Percentiles rank a stretch among this genome's conserved stretches.
Evolutionary conservation across 1,140 invertebrate genomes (phyloP).

Genomic region (Stegodyphus dumicola): DNA sequence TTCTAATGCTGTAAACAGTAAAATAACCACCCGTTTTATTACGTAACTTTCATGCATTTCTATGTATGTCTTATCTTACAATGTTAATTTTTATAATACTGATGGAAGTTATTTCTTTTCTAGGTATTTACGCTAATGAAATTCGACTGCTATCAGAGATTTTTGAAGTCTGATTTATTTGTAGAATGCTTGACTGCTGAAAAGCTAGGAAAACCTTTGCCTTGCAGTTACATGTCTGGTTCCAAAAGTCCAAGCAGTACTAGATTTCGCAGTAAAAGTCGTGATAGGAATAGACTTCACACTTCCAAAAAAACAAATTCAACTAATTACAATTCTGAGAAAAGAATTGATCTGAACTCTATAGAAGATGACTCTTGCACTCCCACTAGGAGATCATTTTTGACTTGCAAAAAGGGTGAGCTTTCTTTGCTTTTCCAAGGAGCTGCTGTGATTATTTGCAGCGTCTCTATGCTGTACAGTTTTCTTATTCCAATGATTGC

Average conservation of each 20-base stretch:
- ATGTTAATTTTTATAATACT: conserved; percentile 58
- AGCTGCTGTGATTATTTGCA: no score
- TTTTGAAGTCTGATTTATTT: conserved; percentile 90
- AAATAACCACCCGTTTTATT: neutral
- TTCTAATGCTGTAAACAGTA: neutral
- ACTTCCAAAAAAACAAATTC: conserved; percentile 33
- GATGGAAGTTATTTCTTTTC: conserved; percentile 16
- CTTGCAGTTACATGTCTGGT: conserved; percentile 62
- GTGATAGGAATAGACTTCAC: conserved; percentile 22
- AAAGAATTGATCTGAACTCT: conserved; percentile 2
- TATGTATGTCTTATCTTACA: neutral
- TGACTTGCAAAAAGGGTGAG: conserved; percentile 27
- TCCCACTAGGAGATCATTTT: conserved; percentile 33
- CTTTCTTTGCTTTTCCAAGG: neutral
- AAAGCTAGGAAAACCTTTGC: conserved; percentile 69
- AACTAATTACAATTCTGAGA: conserved; percentile 7
- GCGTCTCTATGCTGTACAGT: no score
- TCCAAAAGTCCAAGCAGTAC: conserved; percentile 23
- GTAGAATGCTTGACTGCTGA: conserved; percentile 79
- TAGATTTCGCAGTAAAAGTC: conserved; percentile 45
- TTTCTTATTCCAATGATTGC: no score
- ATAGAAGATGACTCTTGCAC: neutral
- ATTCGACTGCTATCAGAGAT: conserved; percentile 95
- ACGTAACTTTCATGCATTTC: neutral
- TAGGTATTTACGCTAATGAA: conserved; percentile 98